A percentile compares a stretch with the other conserved stretches of the same genome.
Conservation (phyloP, 2,888 invertebrate species). For the Mechanitis messenoides region DNA sequence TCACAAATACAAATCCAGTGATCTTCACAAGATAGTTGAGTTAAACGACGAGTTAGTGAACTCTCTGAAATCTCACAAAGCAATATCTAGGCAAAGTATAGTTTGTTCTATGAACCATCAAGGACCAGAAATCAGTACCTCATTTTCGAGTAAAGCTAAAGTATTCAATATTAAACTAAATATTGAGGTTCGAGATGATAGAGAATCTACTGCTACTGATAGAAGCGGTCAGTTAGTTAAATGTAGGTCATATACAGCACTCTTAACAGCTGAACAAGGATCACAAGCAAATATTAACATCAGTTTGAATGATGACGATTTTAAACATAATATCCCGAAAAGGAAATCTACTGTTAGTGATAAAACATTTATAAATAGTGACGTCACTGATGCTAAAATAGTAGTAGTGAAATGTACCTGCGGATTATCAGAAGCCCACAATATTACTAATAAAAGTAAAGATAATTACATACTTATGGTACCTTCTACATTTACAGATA, state of each 20-base stretch:
- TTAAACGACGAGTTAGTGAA: slow-evolving; percentile 4
- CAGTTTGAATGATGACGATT: slow-evolving; percentile 21
- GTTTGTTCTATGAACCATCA: background rate
- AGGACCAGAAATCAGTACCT: slow-evolving; percentile 22
- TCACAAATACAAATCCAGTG: background rate
- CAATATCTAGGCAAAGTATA: background rate
- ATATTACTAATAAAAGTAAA: slow-evolving; percentile 5
- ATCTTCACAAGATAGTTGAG: slow-evolving; percentile 3
- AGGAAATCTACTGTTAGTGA: background rate
- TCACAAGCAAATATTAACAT: slow-evolving; percentile 39
- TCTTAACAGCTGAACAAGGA: slow-evolving; percentile 35
- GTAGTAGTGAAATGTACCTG: slow-evolving; percentile 27
- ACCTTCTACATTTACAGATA: slow-evolving; percentile 6
- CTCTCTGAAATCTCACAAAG: background rate
- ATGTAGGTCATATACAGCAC: slow-evolving; percentile 26
- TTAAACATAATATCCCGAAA: slow-evolving; percentile 10
- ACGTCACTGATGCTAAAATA: slow-evolving; percentile 12
- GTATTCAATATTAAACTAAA: slow-evolving; percentile 47
- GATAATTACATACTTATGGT: slow-evolving; percentile 8
- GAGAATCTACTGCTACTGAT: slow-evolving; percentile 22
- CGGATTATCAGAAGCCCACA: slow-evolving; percentile 10
- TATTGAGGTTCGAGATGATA: slow-evolving; percentile 42
- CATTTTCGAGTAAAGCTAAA: slow-evolving; percentile 41
- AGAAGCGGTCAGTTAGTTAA: slow-evolving; percentile 16
- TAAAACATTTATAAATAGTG: background rate